Evolutionary conservation across 37 sponge, comb jelly and placozoan genomes (phyloP).

Genomic region (Oopsacas minuta): DNA sequence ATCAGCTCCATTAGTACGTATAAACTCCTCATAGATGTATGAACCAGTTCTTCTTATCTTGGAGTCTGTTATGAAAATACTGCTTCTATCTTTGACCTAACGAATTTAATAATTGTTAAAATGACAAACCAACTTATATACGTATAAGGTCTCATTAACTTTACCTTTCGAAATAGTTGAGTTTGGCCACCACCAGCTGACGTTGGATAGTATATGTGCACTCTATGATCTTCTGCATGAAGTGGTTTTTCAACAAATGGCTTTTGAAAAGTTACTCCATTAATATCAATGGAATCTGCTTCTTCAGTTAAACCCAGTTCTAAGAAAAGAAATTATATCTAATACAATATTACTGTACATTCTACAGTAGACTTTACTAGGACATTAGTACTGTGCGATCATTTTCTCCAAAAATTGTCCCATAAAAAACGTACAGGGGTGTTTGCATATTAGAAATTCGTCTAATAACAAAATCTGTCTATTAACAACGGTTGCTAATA

Average conservation of each 20-base stretch:
- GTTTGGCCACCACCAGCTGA: slow-evolving; percentile 83
- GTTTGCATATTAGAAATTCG: not conserved
- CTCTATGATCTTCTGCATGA: slow-evolving; percentile 80
- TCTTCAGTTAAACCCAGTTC: slow-evolving; percentile 35
- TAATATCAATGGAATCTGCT: slow-evolving; percentile 58
- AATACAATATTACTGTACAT: not conserved
- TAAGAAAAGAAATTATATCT: not conserved
- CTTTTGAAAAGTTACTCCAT: slow-evolving; percentile 60
- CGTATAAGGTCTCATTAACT: too few species aligned
- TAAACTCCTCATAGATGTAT: slow-evolving; percentile 87
- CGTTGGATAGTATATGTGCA: slow-evolving; percentile 87
- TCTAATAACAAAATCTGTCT: not conserved
- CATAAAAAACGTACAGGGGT: not conserved
- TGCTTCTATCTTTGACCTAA: slow-evolving; percentile 60
- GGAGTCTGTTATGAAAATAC: slow-evolving; percentile 51
- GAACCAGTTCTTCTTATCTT: slow-evolving; percentile 54
- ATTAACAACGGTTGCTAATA: too few species aligned
- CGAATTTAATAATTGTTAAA: not conserved
- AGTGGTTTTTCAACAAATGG: slow-evolving; percentile 96
- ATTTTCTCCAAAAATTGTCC: not conserved
- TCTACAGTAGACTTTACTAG: not conserved
- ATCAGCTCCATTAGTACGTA: slow-evolving; percentile 87
- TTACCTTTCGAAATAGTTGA: slow-evolving; percentile 82
- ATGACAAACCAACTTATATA: too few species aligned
- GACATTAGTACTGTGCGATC: not conserved